Evolutionary conservation across 2,797 vertebrate species (phyloP).

Genomic region (Gephyroberyx darwinii): DNA sequence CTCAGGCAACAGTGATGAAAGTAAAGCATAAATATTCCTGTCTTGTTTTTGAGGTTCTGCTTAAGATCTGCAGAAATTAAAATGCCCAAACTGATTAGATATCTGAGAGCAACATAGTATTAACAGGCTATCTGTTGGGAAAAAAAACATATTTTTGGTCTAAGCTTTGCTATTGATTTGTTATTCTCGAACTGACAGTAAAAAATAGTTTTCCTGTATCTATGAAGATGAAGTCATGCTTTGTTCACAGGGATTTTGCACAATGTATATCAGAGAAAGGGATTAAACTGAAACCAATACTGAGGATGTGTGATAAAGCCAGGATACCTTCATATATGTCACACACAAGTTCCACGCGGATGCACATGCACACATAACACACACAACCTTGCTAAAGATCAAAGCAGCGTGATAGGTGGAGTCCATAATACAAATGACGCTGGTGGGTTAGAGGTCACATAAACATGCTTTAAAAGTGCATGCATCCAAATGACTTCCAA

Average conservation of each 20-base stretch:
- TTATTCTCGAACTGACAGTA: constrained; percentile 24
- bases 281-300: constrained; percentile 23
- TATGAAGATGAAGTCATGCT: constrained; percentile 22
- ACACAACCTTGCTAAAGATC: constrained; percentile 6
- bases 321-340: neutral
- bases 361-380: neutral
- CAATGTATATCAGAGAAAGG: constrained; percentile 16
- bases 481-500: constrained; percentile 57
- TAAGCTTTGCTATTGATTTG: constrained; percentile 20
- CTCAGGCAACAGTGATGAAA: constrained; percentile 52
- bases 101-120: neutral
- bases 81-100: constrained; percentile 38
- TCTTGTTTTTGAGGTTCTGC: constrained; percentile 39
- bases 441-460: constrained; percentile 54
- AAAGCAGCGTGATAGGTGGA: constrained; percentile 28
- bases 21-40: constrained; percentile 37
- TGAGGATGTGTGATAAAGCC: constrained; percentile 9
- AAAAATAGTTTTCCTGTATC: constrained; percentile 22
- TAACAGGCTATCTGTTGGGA: constrained; percentile 3
- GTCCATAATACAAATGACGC: constrained; percentile 25
- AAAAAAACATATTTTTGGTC: constrained; percentile 14
- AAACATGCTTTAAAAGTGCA: constrained; percentile 60
- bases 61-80: constrained; percentile 48
- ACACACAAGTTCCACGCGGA: neutral
- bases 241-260: constrained; percentile 4